Evolutionary conservation across 2,888 invertebrate species (phyloP).

Genomic region (Cantharis nigra): DNA sequence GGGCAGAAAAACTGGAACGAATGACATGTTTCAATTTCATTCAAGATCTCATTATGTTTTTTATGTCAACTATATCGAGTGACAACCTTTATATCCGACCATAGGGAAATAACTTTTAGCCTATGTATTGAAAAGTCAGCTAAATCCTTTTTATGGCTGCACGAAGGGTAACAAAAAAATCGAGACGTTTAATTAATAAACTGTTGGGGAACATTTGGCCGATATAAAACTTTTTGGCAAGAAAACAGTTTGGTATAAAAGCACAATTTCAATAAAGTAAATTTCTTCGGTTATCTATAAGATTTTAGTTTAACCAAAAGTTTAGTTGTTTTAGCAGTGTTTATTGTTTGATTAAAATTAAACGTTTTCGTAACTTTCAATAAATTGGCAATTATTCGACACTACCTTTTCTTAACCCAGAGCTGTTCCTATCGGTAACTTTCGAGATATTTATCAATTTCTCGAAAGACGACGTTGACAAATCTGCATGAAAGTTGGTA

Average conservation of each 20-base stretch:
- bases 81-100: too few relatives aligned
- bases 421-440: not conserved
- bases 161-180: not conserved
- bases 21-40: too few relatives aligned
- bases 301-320: not conserved
- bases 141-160: too few relatives aligned
- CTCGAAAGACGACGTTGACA: conserved; percentile 1
- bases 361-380: conserved; percentile 14
- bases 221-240: not conserved
- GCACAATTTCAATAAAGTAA: not conserved
- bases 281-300: not conserved
- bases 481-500: not conserved
- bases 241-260: not conserved
- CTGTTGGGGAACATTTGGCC: not conserved
- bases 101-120: too few relatives aligned
- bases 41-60: too few relatives aligned
- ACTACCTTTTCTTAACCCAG: not conserved
- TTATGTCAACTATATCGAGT: too few relatives aligned
- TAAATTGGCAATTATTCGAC: conserved; percentile 16
- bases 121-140: too few relatives aligned
- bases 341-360: conserved; percentile 19
- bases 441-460: conserved; percentile 7
- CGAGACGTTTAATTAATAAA: not conserved
- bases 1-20: too few relatives aligned
- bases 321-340: conserved; percentile 10